phyloP scores from a whole-genome alignment of 2,797 vertebrate species.

The Podargus strigoides region DNA sequence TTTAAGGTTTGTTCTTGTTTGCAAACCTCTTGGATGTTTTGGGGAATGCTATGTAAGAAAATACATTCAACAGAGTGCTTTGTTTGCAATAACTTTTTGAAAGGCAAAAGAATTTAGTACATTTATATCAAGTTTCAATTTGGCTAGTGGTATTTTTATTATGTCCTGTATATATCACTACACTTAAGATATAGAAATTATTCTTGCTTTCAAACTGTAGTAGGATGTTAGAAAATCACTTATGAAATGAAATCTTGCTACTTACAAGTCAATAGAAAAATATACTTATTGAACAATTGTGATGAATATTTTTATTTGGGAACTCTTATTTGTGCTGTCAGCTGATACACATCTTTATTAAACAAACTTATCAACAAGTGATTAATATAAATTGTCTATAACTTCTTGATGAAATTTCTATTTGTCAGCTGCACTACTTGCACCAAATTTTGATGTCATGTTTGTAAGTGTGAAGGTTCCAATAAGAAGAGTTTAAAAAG shows the following conservation, averaged over 20 bases:
- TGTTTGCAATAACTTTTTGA: neutral
- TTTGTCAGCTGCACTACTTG: neutral
- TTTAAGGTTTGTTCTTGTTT: neutral
- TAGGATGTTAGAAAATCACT: neutral
- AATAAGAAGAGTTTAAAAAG: neutral
- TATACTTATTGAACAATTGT: neutral
- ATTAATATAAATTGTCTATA: neutral
- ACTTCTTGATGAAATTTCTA: neutral
- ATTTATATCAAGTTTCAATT: neutral
- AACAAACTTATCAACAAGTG: neutral
- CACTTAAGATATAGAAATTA: neutral
- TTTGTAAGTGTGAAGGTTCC: neutral
- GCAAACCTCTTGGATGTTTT: neutral
- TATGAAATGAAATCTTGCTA: neutral
- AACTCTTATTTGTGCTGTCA: neutral
- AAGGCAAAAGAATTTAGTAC: neutral
- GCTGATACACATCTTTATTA: neutral
- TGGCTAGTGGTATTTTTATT: neutral
- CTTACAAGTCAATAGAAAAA: neutral
- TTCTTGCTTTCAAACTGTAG: neutral
- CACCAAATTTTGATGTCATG: neutral
- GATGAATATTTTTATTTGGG: neutral
- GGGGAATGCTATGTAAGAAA: neutral
- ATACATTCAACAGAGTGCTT: fast-evolving
- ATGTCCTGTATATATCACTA: neutral